Conservation (phyloP, 2,888 invertebrate species). For the Parochlus steinenii region DNA sequence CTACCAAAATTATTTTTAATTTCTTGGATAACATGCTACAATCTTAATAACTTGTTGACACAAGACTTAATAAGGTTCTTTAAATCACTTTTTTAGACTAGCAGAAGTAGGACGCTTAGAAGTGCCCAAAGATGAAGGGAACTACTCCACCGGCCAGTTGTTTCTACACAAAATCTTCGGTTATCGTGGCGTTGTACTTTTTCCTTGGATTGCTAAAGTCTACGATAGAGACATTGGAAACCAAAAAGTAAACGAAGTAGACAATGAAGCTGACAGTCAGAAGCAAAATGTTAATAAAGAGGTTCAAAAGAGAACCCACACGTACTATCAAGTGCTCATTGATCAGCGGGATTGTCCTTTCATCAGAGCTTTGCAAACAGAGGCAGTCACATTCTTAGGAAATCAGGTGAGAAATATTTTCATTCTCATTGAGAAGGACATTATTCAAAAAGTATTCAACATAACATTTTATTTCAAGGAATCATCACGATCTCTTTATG, state of each 20-base stretch:
- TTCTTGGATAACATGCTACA: too few species aligned
- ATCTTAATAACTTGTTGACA: too few species aligned
- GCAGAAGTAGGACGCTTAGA: too few species aligned
- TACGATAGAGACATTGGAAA: slow-evolving; percentile 82
- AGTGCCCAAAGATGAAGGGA: slow-evolving; percentile 68
- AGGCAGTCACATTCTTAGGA: slow-evolving; percentile 92
- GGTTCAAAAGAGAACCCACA: slow-evolving; percentile 78
- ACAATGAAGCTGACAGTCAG: slow-evolving; percentile 35
- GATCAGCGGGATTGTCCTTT: slow-evolving; percentile 93
- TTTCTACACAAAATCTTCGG: slow-evolving; percentile 95
- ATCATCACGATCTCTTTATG: slow-evolving; percentile 84
- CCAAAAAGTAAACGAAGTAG: too few species aligned
- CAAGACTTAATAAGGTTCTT: too few species aligned
- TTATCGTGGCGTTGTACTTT: slow-evolving; percentile 89
- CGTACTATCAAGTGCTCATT: slow-evolving; percentile 95
- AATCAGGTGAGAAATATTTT: too few species aligned
- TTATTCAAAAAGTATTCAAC: too few species aligned
- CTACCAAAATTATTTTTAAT: too few species aligned
- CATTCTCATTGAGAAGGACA: too few species aligned
- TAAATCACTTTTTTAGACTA: too few species aligned
- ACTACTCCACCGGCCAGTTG: slow-evolving; percentile 91
- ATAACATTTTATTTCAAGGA: too few species aligned
- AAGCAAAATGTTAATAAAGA: slow-evolving; percentile 60
- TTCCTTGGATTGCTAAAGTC: slow-evolving; percentile 77
- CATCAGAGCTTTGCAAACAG: slow-evolving; percentile 95